Evolutionary conservation across 2,888 invertebrate species (phyloP), one percentile per base, ranked within the genome.

Genomic region (Apomyelois bistriatella): DNA sequence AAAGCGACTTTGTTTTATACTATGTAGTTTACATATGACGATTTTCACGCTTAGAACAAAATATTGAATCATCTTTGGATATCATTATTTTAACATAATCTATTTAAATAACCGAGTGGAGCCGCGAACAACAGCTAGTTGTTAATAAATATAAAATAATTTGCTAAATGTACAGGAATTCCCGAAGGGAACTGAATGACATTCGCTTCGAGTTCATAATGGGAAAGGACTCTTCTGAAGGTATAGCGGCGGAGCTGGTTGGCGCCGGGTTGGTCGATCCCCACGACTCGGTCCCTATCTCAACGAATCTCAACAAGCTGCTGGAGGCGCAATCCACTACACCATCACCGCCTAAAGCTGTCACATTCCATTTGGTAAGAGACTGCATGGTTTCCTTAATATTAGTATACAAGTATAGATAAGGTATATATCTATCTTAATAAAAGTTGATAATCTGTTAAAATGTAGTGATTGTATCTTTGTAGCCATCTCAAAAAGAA

Each of bases 201-300:
- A 99, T 99, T 68, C 94, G 98, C 66, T 99, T 99, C 84, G 99
- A 99, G 85, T 99, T 96, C 80, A 95, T 96, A 13, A 93, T 94
- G 28, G 97, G 97, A 15, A 95, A 96, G 81, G 97, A 97, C 76
- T 94, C 95, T 0, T 92, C 98, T 0, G 98, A 98, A 72, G 98
- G 98, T 35, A 98, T 99, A 53, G 97, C 99, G 1, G 92, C 94
- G 7, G 99, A 99, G 86, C 88, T 99, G 62, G 98, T 99, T 6
- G 97, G 97, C 50, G 99, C 99, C 6, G 98, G 98, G 1, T 91
- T 99, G 9, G 98, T 99, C 13, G 97, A 99, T 80, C 95, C 85
- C 0, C 70, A 69, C 1, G 88, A 89, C 59, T 72, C 80, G 0
- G 79, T 73, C 43, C 76, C 82, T 13, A 79, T 88, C 10, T 69